A percentile compares a stretch with the other conserved stretches of the same genome.
phyloP scores from a whole-genome alignment of 23 tunicate species.

The Oikopleura vanhoeffeni region DNA sequence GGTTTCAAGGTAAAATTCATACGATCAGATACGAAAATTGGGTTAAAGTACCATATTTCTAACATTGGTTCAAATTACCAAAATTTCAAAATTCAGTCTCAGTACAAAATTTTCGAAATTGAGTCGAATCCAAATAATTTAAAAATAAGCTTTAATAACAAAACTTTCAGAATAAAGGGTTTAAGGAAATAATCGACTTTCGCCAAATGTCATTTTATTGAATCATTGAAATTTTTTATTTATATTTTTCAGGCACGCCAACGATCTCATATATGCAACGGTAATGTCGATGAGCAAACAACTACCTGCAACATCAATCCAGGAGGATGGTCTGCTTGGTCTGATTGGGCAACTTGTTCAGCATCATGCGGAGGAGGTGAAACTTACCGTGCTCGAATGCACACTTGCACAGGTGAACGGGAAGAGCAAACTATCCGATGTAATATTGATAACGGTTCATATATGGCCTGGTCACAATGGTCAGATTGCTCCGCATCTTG shows the following conservation, averaged over 20 bases:
- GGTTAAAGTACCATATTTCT: too few relatives aligned
- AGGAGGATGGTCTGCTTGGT: conserved; percentile 28
- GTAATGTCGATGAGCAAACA: conserved; percentile 17
- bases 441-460: conserved; percentile 56
- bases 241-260: neutral
- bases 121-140: too few relatives aligned
- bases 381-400: conserved; percentile 26
- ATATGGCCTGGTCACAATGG: conserved; percentile 41
- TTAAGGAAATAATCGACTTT: too few relatives aligned
- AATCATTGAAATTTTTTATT: too few relatives aligned
- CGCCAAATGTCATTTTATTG: too few relatives aligned
- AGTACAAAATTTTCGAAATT: too few relatives aligned
- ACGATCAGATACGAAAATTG: too few relatives aligned
- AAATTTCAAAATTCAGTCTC: too few relatives aligned
- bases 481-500: conserved; percentile 46
- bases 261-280: conserved; percentile 23
- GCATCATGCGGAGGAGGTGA: conserved; percentile 71
- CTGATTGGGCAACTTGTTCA: conserved; percentile 32
- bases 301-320: conserved; percentile 14
- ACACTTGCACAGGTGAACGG: conserved; percentile 41
- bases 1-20: conserved; percentile 25
- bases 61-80: too few relatives aligned
- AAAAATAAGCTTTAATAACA: too few relatives aligned
- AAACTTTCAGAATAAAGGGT: too few relatives aligned
- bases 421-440: conserved; percentile 25